Evolutionary conservation across 2,113 vertebrate species (phyloP), one percentile per base, ranked within the genome.

Genomic region (Sebastes fasciatus): DNA sequence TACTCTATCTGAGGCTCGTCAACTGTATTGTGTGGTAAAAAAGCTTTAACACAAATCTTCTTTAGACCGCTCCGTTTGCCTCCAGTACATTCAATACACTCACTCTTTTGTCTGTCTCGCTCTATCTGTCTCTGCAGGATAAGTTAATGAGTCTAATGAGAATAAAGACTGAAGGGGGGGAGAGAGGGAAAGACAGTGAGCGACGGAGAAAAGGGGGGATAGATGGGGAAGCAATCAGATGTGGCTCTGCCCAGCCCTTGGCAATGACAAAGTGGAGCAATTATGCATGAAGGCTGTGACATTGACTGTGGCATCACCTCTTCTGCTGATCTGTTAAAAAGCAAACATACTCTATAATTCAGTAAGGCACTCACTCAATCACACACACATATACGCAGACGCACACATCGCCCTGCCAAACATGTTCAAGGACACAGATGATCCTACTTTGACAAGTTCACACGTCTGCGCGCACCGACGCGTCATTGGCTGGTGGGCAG

Each of bases 211-310:
- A 76, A 69, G 67, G 45, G 62, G 62, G 54, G 2, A 17, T 54
- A 52, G 14, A 68, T 48, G 34, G 80, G 71, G 83, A 84, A 66
- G 78, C 63, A 86, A 90, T 91, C 88, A 87, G 83, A 91, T 79
- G 88, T 82, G 86, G 83, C 70, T 86, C 65, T 86, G 84, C 76
- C 76, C 83, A 26, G 88, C 92, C 91, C 2, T 70, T 92, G 92
- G 90, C 92, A 92, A 92, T 94, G 93, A 95, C 93, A 91, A 92
- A 93, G 92, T 90, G 86, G 82, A 89, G 89, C 89, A 94, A 94
- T 95, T 94, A 94, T 90, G 90, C 93, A 93, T 92, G 91, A 94
- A 93, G 89, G 91, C 86, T 90, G 80, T 92, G 92, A 92, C 91
- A 93, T 92, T 93, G 94, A 92, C 85, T 86, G 83, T 91, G 91